A percentile compares a stretch with the other conserved stretches of the same genome.
phyloP scores from a whole-genome alignment of 2,797 vertebrate species.

The Myotis planiceps region DNA sequence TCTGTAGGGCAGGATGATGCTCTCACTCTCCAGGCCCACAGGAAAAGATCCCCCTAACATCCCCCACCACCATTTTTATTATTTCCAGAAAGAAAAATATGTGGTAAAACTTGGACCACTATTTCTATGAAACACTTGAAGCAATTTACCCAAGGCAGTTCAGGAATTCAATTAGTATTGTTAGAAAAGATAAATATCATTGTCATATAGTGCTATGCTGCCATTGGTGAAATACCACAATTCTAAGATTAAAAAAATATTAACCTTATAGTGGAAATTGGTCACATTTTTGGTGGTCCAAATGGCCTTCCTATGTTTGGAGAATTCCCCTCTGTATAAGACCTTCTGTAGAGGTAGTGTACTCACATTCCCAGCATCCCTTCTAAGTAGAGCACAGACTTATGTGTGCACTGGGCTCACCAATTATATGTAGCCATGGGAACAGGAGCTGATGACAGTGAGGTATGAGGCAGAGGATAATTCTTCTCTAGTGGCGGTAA shows the following conservation, averaged over 20 bases:
- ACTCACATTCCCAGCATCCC: neutral
- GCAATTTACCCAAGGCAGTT: neutral
- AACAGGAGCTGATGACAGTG: neutral
- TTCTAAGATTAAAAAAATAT: neutral
- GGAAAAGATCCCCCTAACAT: too few relatives aligned
- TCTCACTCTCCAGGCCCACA: too few relatives aligned
- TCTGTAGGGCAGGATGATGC: neutral
- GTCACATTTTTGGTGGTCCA: neutral
- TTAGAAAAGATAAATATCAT: neutral
- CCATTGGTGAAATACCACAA: neutral
- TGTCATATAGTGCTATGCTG: neutral
- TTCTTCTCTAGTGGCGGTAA: neutral
- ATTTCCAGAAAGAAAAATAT: constrained; percentile 5
- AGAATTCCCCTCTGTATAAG: neutral
- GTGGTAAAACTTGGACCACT: neutral
- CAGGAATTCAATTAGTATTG: neutral
- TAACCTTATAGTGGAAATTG: neutral
- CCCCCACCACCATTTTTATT: neutral
- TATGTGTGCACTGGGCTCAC: neutral
- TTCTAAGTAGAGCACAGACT: neutral
- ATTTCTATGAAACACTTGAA: neutral
- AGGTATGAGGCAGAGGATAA: neutral
- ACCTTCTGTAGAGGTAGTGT: neutral
- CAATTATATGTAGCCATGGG: neutral
- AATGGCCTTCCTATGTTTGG: neutral